Evolutionary conservation across 2,888 invertebrate species (phyloP), one percentile per base, ranked within the genome.

Genomic region (Drosophila flavopinicola): DNA sequence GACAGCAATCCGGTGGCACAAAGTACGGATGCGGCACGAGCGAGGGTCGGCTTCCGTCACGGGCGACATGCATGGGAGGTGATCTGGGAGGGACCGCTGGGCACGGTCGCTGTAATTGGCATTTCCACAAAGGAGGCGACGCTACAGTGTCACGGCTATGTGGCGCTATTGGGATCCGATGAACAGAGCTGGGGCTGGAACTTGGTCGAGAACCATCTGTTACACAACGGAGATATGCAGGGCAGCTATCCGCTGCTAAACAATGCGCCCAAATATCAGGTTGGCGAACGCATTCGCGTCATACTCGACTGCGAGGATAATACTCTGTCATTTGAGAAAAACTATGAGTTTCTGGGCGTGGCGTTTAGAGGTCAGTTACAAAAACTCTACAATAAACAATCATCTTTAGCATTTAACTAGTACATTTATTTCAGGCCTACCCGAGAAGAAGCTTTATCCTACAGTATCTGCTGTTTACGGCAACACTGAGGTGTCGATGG

Each of bases 171-270:
- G 68, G 99, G 99, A 25, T 96, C 97, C 4, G 98, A 99, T 92
- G 97, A 98, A 90, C 96, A 99, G 91, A 98, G 98, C 88, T 99
- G 99, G 99, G 99, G 99, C 10, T 99, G 99, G 99, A 99, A 99
- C 93, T 93, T 99, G 83, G 99, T 99, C 47, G 99, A 99, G 92
- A 99, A 99, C 93, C 95, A 97, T 92, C 94, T 99, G 78, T 92
- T 99, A 83, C 99, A 99, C 91, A 98, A 98, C 93, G 99, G 99
- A 52, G 96, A 98, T 91, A 95, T 96, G 72, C 96, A 97, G 92
- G 98, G 98, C 71, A 97, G 96, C 90, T 99, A 97, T 92, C 98
- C 99, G 35, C 92, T 96, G 66, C 92, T 98, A 66, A 99, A 97
- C 92, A 99, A 99, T 92, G 97, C 98, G 77, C 98, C 98, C 48